Conservation (phyloP, 2,797 vertebrate genomes). For the Helostoma temminkii region DNA sequence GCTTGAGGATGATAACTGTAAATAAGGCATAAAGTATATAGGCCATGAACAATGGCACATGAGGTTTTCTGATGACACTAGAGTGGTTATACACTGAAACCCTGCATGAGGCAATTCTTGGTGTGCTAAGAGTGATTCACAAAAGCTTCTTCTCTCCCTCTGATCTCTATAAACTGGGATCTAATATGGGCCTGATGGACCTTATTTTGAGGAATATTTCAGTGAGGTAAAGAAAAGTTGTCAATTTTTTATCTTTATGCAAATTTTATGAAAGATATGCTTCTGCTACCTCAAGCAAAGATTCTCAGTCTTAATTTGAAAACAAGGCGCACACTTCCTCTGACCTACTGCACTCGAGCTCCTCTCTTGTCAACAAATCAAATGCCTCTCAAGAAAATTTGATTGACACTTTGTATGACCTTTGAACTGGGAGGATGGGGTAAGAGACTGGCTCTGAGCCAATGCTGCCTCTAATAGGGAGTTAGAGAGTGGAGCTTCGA, state of each 20-base stretch:
- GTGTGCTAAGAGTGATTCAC: slow-evolving; percentile 39
- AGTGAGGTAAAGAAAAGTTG: slow-evolving; percentile 35
- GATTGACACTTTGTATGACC: slow-evolving; percentile 71
- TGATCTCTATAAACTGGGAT: slow-evolving; percentile 51
- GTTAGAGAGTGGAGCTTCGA: slow-evolving; percentile 49
- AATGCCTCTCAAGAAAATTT: slow-evolving; percentile 69
- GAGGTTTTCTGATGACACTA: slow-evolving; percentile 54
- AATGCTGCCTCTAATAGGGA: slow-evolving; percentile 53
- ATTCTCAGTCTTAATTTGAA: slow-evolving; percentile 19
- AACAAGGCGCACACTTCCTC: slow-evolving; percentile 16
- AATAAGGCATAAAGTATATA: slow-evolving; percentile 71
- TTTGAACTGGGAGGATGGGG: slow-evolving; percentile 64
- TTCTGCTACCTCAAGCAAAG: slow-evolving; percentile 39
- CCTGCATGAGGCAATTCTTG: slow-evolving; percentile 47
- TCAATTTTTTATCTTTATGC: slow-evolving; percentile 46
- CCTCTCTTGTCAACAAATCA: slow-evolving; percentile 61
- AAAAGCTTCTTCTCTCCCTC: slow-evolving; percentile 54
- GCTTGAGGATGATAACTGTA: slow-evolving; percentile 50
- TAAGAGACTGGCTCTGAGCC: slow-evolving; percentile 55
- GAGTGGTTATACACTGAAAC: slow-evolving; percentile 40
- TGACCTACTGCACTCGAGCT: slow-evolving; percentile 13
- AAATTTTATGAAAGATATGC: slow-evolving; percentile 40
- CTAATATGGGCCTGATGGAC: slow-evolving; percentile 23
- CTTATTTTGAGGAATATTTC: slow-evolving; percentile 51
- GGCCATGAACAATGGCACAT: slow-evolving; percentile 57